Base-by-base conservation (phyloP, 2,888 invertebrate species). In the Muscina levida region DNA sequence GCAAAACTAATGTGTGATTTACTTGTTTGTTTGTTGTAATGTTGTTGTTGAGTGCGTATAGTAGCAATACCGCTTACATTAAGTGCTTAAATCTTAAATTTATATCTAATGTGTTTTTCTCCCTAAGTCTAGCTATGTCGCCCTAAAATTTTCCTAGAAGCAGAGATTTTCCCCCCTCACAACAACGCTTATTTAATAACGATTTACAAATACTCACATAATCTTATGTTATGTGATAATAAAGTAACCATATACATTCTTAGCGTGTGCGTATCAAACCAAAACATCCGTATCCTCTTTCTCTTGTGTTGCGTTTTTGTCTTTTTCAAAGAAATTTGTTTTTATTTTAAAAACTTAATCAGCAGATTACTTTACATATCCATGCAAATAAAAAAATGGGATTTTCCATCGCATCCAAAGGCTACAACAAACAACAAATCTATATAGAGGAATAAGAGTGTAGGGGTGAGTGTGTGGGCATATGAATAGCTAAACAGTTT, bases 331-430 rank as follows among this genome's bases (percentile, higher is more conserved):
- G 62, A 74, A 81, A 72, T 81, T 81, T 80, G 62, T 31, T 31
- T 31, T 31, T 31, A 72, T 81, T 80, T 62, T 62, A 77, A 81
- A 81, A 81, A 81, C 81, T 81, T 81, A 81, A 81, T 81, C 81
- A 81, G 81, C 74, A 81, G 77, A 81, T 81, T 81, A 81, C 67
- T 77, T 77, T 62, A 37, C 48, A 77, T 77, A 68, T 59, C 59
- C 59, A 39, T 37, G 59, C 39, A 59, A 59, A 59, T 59, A 59
- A 37, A 19, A n/a, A 17, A 59, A 39, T 59, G 10, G 10, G 22
- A 51, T 19, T 5, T 48, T 17, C 31, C 3, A 31, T 5, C 3
- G 4, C 31, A 31, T 5, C 31, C 3, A 31, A 31, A 31, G 31
- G 31, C 3, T 8, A 31, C 31, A 31, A 8, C 31, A 31, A n/a